phyloP scores from a whole-genome alignment of 2,888 invertebrate species.

The Sphinx pinastri region DNA sequence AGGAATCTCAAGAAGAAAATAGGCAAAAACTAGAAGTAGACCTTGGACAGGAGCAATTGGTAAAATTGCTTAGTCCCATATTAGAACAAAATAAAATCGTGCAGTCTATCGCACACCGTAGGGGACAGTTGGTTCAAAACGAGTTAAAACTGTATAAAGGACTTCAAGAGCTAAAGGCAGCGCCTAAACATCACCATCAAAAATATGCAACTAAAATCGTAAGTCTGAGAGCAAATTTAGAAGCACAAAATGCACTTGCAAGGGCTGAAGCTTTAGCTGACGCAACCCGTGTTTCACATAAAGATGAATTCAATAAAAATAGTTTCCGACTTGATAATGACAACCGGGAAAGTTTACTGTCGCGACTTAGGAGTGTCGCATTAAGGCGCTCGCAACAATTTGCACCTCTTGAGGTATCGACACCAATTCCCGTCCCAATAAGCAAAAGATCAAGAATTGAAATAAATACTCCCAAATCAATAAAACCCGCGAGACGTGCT shows the following conservation, averaged over 20 bases:
- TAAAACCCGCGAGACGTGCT: slow-evolving; percentile 45
- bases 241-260: slow-evolving; percentile 55
- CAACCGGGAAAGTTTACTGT: neutral
- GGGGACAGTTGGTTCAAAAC: slow-evolving; percentile 40
- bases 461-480: slow-evolving; percentile 46
- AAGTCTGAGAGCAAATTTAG: slow-evolving; percentile 49
- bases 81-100: slow-evolving; percentile 39
- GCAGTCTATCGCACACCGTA: slow-evolving; percentile 40
- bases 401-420: slow-evolving; percentile 49
- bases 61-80: slow-evolving; percentile 34
- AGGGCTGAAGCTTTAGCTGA: slow-evolving; percentile 56
- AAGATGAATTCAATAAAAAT: slow-evolving; percentile 46
- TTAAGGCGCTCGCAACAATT: slow-evolving; percentile 45
- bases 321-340: slow-evolving; percentile 35
- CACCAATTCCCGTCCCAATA: slow-evolving; percentile 46
- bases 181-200: slow-evolving; percentile 56
- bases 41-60: too few species aligned
- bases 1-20: slow-evolving; percentile 33
- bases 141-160: slow-evolving; percentile 42
- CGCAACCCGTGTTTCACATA: slow-evolving; percentile 47
- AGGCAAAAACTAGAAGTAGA: neutral
- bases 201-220: slow-evolving; percentile 56
- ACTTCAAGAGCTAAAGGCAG: slow-evolving; percentile 51
- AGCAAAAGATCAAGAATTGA: slow-evolving; percentile 49
- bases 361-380: neutral